A percentile compares a stretch with the other conserved stretches of the same genome.
These are phyloP conservation scores for Phrixothrix hirtus DNA, from an alignment of 2,888 invertebrate species.

Conservation along the genomic window DNA sequence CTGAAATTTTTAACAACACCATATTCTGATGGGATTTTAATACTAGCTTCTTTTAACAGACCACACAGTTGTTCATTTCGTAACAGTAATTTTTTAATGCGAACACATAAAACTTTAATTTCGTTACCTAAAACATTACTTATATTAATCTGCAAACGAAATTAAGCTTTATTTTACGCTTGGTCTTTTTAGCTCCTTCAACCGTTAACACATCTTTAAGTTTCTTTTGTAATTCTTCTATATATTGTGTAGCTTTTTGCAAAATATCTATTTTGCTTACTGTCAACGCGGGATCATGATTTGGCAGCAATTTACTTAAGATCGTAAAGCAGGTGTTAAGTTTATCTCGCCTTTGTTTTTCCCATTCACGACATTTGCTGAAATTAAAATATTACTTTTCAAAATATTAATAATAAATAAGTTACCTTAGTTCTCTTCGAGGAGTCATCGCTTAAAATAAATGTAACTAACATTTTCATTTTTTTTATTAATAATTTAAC, in stretches of 20 bases:
- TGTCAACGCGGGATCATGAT: conserved; percentile 55
- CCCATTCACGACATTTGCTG: conserved; percentile 64
- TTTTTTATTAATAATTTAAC: too few relatives aligned
- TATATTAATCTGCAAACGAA: conserved; percentile 8
- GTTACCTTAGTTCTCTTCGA: conserved; percentile 9
- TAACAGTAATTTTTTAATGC: conserved; percentile 50
- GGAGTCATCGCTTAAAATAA: conserved; percentile 6
- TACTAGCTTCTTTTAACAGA: conserved; percentile 53
- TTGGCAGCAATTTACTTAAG: conserved; percentile 58
- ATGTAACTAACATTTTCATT: conserved; percentile 1
- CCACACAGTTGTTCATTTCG: conserved; percentile 53
- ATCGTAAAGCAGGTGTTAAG: conserved; percentile 62
- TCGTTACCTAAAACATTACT: conserved; percentile 43
- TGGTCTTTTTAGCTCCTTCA: conserved; percentile 16
- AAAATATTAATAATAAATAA: background rate
- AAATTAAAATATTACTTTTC: background rate
- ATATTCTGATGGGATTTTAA: conserved; percentile 50
- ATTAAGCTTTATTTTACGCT: too few relatives aligned
- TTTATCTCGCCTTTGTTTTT: conserved; percentile 68
- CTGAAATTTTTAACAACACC: conserved; percentile 44
- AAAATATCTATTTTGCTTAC: conserved; percentile 56
- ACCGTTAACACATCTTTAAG: conserved; percentile 37
- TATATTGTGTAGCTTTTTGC: conserved; percentile 50
- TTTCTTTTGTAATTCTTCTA: conserved; percentile 52
- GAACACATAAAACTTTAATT: conserved; percentile 49